phyloP scores from a whole-genome alignment of 2,888 invertebrate genomes.

The Drosophila mercatorum region DNA sequence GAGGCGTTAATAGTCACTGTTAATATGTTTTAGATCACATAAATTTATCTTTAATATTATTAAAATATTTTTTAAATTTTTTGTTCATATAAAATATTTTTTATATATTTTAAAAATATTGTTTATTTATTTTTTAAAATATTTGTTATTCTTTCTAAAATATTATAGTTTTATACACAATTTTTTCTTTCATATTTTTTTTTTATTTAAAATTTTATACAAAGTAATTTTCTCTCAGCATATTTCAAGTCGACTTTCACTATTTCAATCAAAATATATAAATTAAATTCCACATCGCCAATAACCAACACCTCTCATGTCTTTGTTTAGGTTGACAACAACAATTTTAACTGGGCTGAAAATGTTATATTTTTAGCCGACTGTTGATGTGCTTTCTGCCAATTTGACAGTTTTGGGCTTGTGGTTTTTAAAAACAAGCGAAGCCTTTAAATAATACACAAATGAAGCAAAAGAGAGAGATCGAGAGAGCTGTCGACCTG shows the following conservation, averaged over 20 bases:
- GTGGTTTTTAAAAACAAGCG: constrained; percentile 51
- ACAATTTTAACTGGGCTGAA: constrained; percentile 38
- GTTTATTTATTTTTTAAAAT: too few relatives aligned
- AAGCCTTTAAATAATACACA: constrained; percentile 62
- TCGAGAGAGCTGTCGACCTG: constrained; percentile 35
- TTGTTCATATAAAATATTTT: too few relatives aligned
- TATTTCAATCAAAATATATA: not conserved
- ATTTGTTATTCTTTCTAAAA: too few relatives aligned
- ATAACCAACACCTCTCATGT: not conserved
- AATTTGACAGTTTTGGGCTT: constrained; percentile 67
- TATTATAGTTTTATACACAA: too few relatives aligned
- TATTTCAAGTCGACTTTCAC: too few relatives aligned
- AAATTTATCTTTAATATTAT: too few relatives aligned
- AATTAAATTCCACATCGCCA: not conserved
- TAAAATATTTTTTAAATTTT: too few relatives aligned
- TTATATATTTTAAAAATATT: too few relatives aligned
- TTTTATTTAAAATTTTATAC: too few relatives aligned
- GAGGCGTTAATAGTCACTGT: not conserved
- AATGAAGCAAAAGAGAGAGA: constrained; percentile 28
- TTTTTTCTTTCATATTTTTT: too few relatives aligned
- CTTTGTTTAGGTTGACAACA: constrained; percentile 33
- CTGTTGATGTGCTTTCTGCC: constrained; percentile 55
- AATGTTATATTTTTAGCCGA: constrained; percentile 17
- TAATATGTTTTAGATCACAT: too few relatives aligned
- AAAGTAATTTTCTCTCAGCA: too few relatives aligned